Conservation (phyloP, 2,113 vertebrate genomes). For the Ameiurus melas region DNA sequence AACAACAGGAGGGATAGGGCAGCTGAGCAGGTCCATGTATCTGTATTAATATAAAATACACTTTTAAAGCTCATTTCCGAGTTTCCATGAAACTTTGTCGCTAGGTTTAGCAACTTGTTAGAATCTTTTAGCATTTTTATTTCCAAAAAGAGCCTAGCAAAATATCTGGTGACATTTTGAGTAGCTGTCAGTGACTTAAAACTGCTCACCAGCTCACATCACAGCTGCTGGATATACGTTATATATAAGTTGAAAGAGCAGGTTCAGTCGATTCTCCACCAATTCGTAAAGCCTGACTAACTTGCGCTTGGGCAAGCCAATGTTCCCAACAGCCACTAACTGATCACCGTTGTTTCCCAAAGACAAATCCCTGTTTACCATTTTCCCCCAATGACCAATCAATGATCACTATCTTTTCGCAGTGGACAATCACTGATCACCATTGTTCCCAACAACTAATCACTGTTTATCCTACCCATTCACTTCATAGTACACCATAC, state of each 20-base stretch:
- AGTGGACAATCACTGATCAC: not conserved
- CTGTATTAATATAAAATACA: not conserved
- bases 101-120: not conserved
- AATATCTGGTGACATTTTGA: not conserved
- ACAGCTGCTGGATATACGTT: not conserved
- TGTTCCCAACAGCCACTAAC: not conserved
- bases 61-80: not conserved
- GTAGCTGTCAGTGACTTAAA: not conserved
- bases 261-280: not conserved
- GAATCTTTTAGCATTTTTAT: not conserved
- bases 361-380: not conserved
- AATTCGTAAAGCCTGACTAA: not conserved
- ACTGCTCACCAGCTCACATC: not conserved
- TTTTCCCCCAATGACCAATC: not conserved
- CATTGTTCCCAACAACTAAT: not conserved
- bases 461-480: not conserved
- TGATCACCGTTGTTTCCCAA: not conserved
- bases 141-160: not conserved
- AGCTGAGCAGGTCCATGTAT: constrained; percentile 54
- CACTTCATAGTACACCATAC: not conserved
- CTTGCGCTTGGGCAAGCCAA: not conserved
- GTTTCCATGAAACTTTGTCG: not conserved
- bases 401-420: not conserved
- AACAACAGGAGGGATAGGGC: not conserved
- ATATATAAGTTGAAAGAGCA: not conserved